These are phyloP conservation scores for Aphelenchoides fujianensis DNA, from an alignment of 1,140 invertebrate genomes.

Conservation along the genomic window DNA sequence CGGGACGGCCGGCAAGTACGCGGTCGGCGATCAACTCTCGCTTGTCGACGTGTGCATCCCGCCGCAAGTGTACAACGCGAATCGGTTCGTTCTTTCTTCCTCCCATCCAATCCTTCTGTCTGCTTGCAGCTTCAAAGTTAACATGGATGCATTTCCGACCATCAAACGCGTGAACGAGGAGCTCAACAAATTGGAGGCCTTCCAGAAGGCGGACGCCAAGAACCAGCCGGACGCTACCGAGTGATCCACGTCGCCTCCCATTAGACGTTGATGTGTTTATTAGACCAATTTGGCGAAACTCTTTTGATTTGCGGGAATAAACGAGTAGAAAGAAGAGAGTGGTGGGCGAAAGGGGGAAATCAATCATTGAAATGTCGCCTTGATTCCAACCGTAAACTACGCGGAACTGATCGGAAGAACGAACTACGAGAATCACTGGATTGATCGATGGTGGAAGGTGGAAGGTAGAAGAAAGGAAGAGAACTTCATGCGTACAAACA, in stretches of 20 bases:
- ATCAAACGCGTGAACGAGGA: constrained; percentile 77
- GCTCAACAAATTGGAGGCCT: constrained; percentile 74
- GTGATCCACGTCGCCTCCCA: constrained; percentile 1
- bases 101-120: neutral
- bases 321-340: constrained; percentile 3
- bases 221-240: constrained; percentile 75
- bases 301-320: neutral
- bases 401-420: neutral
- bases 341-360: neutral
- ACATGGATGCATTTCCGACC: constrained; percentile 80
- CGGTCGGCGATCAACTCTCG: constrained; percentile 84
- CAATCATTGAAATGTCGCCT: no score
- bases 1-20: constrained; percentile 82
- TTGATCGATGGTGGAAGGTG: no score
- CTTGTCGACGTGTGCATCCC: constrained; percentile 90
- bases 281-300: neutral
- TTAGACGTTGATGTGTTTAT: neutral
- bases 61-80: constrained; percentile 85
- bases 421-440: no score
- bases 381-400: no score
- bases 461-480: no score
- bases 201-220: constrained; percentile 79
- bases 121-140: constrained; percentile 76
- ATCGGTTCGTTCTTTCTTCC: constrained; percentile 68
- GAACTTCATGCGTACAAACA: constrained; percentile 1